Base-by-base conservation (phyloP, 1,140 invertebrate species). In the Episyrphus balteatus region DNA sequence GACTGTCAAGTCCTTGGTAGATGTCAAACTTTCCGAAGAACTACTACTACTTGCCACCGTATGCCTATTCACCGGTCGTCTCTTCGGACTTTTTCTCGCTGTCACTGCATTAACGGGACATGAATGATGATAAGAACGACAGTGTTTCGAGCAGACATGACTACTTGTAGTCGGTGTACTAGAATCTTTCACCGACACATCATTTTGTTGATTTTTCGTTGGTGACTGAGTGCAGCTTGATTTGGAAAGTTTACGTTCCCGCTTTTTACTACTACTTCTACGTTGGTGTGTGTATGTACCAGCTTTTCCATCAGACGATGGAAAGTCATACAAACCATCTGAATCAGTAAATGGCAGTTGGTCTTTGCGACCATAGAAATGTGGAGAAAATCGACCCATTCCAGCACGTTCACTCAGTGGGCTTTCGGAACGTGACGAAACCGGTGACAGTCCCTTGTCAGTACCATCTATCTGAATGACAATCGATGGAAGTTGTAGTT, bases 391-490 rank as follows among this genome's bases (percentile, higher is more conserved):
- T 44, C 77, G 62, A 1, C 75, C 76, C 18, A 79, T 52, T 36
- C 77, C 75, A 9, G 76, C 78, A 54, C 76, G 75, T 58, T 85
- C 83, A 62, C 83, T 85, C 18, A 85, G 67, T 5, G 83, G 82
- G 61, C 81, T 84, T 63, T 86, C 83, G 59, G 82, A 84, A 48
- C 82, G 72, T 19, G 82, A 85, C 63, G 82, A 84, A 30, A 84
- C 82, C 9, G 83, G 83, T 55, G 79, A 81, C 18, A 78, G 59
- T n/a, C 71, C 70, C 55, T 77, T 74, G 55, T 76, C 77, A 17
- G 40, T 48, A 49, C 75, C 66, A 47, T 73, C 68, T n/a, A 62
- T 57, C 52, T 80, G 75, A 14, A 83, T 74, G 5, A 83, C 70
- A 38, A 81, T 82, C 3, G 74, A 70, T 18, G 81, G 81, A 26